Percentiles rank a stretch among this genome's conserved stretches.
Evolutionary conservation across 2,113 vertebrate species (phyloP).

Genomic region (Callipepla californica): DNA sequence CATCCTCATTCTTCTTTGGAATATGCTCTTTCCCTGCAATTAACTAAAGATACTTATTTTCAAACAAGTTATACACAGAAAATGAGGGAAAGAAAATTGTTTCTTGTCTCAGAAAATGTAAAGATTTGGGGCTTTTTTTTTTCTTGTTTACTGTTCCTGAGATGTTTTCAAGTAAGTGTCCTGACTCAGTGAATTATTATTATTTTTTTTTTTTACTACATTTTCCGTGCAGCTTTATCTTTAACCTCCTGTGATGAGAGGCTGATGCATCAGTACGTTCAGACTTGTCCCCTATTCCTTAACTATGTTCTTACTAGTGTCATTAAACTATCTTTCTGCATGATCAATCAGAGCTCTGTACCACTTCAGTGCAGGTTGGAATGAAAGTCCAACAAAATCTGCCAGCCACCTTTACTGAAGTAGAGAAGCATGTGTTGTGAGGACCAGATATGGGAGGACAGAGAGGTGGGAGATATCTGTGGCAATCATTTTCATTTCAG

Average conservation of each 20-base stretch:
- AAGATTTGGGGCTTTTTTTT: fast-evolving
- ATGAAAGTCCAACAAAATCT: not conserved
- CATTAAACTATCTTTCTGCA: not conserved
- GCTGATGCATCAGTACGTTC: not conserved
- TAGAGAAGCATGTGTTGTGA: not conserved
- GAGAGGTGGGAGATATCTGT: not conserved
- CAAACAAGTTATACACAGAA: not conserved
- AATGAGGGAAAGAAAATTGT: not conserved
- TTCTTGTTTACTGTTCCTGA: not conserved
- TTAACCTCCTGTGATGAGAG: not conserved
- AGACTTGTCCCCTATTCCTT: not conserved
- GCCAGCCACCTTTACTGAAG: not conserved
- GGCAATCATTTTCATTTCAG: not conserved
- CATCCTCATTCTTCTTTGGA: not conserved
- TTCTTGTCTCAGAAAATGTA: not conserved
- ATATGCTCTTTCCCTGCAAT: not conserved
- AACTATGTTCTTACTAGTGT: not conserved
- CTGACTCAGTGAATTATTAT: not conserved
- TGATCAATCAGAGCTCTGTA: not conserved
- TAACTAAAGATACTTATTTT: not conserved
- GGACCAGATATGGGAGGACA: not conserved
- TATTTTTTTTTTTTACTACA: not conserved
- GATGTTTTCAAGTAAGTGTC: not conserved
- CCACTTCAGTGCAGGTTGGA: not conserved
- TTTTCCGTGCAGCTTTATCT: not conserved